Evolutionary conservation across 2,797 vertebrate genomes (phyloP).

Genomic region (Halcyon leucocephala): DNA sequence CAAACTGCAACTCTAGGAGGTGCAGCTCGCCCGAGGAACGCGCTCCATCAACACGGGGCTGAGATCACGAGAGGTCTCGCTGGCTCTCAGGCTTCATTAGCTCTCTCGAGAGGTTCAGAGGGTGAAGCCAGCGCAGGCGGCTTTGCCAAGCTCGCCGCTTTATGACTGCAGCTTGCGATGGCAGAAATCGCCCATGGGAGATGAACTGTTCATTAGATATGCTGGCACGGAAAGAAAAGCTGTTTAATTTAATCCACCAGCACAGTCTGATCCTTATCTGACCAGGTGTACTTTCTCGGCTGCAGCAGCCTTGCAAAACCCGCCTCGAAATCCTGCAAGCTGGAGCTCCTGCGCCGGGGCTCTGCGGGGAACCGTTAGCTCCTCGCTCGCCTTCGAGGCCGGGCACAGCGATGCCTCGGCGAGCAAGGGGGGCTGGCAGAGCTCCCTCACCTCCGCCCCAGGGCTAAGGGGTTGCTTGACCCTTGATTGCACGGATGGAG

Average conservation of each 20-base stretch:
- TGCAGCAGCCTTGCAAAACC: slow-evolving; percentile 41
- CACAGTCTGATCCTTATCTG: slow-evolving; percentile 68
- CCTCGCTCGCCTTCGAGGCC: background rate
- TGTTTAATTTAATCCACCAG: slow-evolving; percentile 68
- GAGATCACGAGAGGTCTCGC: slow-evolving; percentile 35
- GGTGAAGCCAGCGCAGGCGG: background rate
- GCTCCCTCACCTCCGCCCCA: background rate
- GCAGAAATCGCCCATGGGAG: slow-evolving; percentile 68
- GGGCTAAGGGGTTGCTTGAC: background rate
- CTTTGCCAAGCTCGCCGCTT: slow-evolving; percentile 60
- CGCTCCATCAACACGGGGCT: background rate
- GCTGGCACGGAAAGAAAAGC: slow-evolving; percentile 67
- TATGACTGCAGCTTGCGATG: slow-evolving; percentile 51
- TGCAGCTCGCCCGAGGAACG: slow-evolving; percentile 33
- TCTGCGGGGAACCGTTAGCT: background rate
- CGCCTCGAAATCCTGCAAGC: background rate
- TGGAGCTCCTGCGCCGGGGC: background rate
- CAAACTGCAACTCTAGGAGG: slow-evolving; percentile 42
- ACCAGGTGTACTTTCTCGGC: slow-evolving; percentile 60
- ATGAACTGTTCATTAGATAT: slow-evolving; percentile 67
- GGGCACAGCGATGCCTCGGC: accelerated
- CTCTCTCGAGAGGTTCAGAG: background rate
- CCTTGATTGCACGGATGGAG: background rate
- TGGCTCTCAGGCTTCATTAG: slow-evolving; percentile 29
- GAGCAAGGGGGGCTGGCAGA: background rate